Base-by-base conservation (phyloP, 2,113 vertebrate species). In the Trematomus loennbergii region DNA sequence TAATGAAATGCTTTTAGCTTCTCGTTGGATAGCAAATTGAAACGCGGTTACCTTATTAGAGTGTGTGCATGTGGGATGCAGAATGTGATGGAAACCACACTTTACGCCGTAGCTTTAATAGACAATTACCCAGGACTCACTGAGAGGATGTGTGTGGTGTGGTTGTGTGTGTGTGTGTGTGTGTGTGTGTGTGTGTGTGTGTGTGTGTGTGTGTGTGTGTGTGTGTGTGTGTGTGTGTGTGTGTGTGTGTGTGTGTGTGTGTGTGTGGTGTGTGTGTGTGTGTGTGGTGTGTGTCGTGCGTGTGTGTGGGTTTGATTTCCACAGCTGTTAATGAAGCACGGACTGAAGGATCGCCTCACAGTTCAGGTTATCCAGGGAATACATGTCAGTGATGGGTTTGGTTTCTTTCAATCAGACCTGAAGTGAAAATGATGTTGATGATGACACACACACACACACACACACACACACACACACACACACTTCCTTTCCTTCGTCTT, bases 351-450 rank as follows among this genome's bases (percentile, higher is more conserved):
- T 83, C 18, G 16, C 36, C 20, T 68, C 50, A 59, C 66, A 59
- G 20, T 43, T 61, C 67, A 64, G 33, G 72, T 59, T 59, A 16
- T 59, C 13, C 64, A 45, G 66, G 3, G 53, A 74, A 69, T 75
- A 36, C 1, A 78, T 72, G 78, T 74, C 57, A 67, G 50, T 36
- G 49, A 17, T 13, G 29, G 36, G 16, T 64, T 83, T 22, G 15
- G 15, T 33, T 74, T 88, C 67, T 53, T 75, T 46, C 50, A 64
- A 45, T 67, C 72, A 78, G 63, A 81, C 58, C 60, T 61, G 68
- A 10, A 49, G 65, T 66, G 64, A 64, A 83, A 78, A 88, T 75
- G 53, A 61, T 55, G 43, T 45, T 74, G 71, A 85, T 22, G 22
- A 22, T 22, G 22, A 22, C 22, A 22, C 22, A 22, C 22, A 22